Percentiles rank a stretch among this genome's conserved stretches.
phyloP scores from a whole-genome alignment of 2,888 invertebrate genomes.

The Arenicola marina region DNA sequence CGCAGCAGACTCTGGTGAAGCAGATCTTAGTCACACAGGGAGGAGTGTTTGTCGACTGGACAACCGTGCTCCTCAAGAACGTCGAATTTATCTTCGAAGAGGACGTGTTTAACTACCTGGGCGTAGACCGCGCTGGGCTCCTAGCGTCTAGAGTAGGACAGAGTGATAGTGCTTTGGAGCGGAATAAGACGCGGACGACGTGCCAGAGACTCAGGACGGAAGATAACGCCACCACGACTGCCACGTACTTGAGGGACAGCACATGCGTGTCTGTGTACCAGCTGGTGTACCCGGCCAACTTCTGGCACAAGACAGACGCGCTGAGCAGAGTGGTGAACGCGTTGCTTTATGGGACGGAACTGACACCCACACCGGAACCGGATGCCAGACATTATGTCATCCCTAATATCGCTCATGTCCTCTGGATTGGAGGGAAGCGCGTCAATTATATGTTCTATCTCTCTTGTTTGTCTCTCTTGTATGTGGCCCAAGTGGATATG shows the following conservation, averaged over 20 bases:
- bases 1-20: too few relatives aligned
- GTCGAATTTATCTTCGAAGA: background rate
- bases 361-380: conserved; percentile 6
- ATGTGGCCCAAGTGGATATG: conserved; percentile 43
- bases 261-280: conserved; percentile 4
- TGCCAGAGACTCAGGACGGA: too few relatives aligned
- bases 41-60: background rate
- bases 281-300: conserved; percentile 36
- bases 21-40: background rate
- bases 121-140: too few relatives aligned
- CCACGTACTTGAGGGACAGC: background rate
- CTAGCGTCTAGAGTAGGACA: background rate
- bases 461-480: conserved; percentile 44
- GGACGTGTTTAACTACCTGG: background rate
- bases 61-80: background rate
- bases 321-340: conserved; percentile 34
- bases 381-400: conserved; percentile 32
- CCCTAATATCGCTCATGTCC: conserved; percentile 51
- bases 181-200: background rate
- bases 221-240: too few relatives aligned
- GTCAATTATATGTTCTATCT: conserved; percentile 51
- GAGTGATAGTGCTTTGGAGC: background rate
- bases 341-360: conserved; percentile 39
- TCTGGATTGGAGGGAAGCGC: conserved; percentile 44
- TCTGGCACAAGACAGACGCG: conserved; percentile 33